These are phyloP conservation scores for Drosophila antonietae DNA, from an alignment of 2,888 invertebrate species.

Conservation along the genomic window DNA sequence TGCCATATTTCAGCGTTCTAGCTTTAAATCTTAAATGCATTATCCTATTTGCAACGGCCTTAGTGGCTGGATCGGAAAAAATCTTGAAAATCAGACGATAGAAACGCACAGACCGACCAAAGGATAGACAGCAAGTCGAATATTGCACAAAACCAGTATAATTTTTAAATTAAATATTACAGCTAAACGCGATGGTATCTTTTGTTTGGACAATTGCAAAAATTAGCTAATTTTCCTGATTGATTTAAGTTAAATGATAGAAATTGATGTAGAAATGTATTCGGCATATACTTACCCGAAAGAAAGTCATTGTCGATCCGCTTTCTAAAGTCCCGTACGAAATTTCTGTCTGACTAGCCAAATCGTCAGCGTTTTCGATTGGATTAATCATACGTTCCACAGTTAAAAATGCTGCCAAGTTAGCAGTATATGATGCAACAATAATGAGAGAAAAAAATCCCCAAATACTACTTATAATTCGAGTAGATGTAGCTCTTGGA, in stretches of 20 bases:
- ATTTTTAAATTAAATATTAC: no score
- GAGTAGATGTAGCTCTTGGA: conserved; percentile 88
- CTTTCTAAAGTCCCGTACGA: conserved; percentile 92
- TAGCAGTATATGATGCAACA: conserved; percentile 96
- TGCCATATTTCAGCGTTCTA: no score
- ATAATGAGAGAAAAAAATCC: conserved; percentile 97
- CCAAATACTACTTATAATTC: conserved; percentile 94
- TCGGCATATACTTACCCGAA: conserved; percentile 86
- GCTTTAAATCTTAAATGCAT: no score
- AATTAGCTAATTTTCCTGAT: no score
- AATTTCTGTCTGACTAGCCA: conserved; percentile 93
- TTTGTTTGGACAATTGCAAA: no score
- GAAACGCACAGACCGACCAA: no score
- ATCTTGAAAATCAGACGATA: no score
- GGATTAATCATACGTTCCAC: conserved; percentile 95
- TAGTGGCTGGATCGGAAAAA: no score
- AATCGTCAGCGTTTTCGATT: conserved; percentile 93
- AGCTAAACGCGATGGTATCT: no score
- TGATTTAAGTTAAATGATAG: neutral
- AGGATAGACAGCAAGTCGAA: no score
- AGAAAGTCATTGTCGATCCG: conserved; percentile 95
- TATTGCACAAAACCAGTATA: no score
- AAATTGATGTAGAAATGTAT: neutral
- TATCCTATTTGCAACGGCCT: no score
- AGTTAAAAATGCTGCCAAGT: conserved; percentile 95